These are phyloP conservation scores for Bombus terrestris DNA, from an alignment of 1,140 invertebrate species.

Conservation along the genomic window DNA sequence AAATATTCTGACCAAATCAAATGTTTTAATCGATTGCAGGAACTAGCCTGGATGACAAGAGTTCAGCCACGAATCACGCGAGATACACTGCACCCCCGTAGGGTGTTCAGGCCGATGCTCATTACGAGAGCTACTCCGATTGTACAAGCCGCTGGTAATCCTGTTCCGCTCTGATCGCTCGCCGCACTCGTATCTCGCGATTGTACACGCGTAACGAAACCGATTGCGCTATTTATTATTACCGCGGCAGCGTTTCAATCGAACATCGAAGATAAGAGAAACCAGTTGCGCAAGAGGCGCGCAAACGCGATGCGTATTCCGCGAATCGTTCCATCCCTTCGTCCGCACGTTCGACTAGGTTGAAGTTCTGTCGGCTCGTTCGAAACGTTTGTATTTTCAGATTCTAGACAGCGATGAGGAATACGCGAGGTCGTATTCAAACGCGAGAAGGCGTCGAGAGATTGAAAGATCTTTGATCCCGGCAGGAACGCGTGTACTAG, in stretches of 20 bases:
- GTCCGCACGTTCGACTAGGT: not conserved
- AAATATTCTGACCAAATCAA: conserved; percentile 41
- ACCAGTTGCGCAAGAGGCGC: not conserved
- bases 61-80: conserved; percentile 40
- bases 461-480: not conserved
- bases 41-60: conserved; percentile 41
- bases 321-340: not conserved
- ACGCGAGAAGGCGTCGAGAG: not conserved
- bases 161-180: conserved; percentile 8
- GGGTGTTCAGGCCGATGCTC: conserved; percentile 40
- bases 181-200: not conserved
- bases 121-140: conserved; percentile 49
- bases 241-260: conserved; percentile 19
- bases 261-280: conserved; percentile 16
- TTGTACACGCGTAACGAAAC: conserved; percentile 19
- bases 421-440: no score
- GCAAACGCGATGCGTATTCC: no score
- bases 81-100: conserved; percentile 37
- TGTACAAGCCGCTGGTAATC: conserved; percentile 11
- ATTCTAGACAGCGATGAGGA: not conserved
- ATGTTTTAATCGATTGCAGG: conserved; percentile 51
- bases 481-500: not conserved
- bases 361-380: not conserved
- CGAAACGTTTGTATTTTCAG: not conserved
- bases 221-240: conserved; percentile 47